These are phyloP conservation scores for Myocastor coypus DNA, from an alignment of 2,113 vertebrate species.

Conservation along the genomic window DNA sequence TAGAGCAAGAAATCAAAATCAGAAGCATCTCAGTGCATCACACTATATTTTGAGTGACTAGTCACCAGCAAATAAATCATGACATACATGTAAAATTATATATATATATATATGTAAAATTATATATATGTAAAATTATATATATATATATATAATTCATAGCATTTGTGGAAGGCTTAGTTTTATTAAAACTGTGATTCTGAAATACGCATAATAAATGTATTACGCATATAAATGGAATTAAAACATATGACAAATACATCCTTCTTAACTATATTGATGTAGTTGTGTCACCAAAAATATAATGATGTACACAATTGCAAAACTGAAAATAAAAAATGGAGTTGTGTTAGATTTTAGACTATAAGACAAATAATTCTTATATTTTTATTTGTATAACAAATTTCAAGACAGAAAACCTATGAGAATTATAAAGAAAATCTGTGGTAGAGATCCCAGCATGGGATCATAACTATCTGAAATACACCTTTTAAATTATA, in stretches of 20 bases:
- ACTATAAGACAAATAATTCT: neutral
- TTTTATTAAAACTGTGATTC: neutral
- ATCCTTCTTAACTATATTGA: neutral
- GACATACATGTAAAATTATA: neutral
- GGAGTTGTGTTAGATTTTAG: neutral
- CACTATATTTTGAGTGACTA: neutral
- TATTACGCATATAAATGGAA: neutral
- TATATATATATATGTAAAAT: too few species aligned
- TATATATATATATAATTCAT: neutral
- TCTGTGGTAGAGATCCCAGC: neutral
- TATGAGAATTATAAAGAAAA: conserved; percentile 27
- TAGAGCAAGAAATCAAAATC: neutral
- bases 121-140: too few species aligned
- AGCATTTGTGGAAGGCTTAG: neutral
- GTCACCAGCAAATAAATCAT: neutral
- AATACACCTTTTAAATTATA: neutral
- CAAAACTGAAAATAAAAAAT: neutral
- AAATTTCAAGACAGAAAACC: conserved; percentile 3
- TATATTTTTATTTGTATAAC: conserved; percentile 13
- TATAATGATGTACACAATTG: neutral
- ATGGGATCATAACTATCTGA: neutral
- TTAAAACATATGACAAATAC: neutral
- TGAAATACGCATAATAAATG: neutral
- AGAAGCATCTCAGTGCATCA: neutral
- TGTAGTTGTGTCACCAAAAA: neutral